A percentile compares a stretch with the other conserved stretches of the same genome.
Conservation (phyloP, 92 coral and sea anemone genomes). For the Zoanthus sociatus region DNA sequence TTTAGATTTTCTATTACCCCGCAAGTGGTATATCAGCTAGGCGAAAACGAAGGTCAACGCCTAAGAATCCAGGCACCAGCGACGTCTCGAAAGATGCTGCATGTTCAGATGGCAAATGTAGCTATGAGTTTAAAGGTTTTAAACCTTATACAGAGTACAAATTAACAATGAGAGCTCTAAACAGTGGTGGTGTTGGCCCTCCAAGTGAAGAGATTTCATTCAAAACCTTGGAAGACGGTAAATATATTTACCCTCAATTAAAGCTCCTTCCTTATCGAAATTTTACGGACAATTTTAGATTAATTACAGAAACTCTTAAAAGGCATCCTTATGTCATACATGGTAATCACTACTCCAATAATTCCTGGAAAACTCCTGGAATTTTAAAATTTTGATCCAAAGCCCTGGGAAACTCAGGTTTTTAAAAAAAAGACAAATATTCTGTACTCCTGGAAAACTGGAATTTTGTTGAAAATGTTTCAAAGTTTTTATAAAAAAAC, state of each 20-base stretch:
- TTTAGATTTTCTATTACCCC: slow-evolving; percentile 1
- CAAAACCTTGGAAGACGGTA: slow-evolving; percentile 71
- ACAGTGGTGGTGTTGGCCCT: slow-evolving; percentile 95
- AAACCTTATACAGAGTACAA: slow-evolving; percentile 67
- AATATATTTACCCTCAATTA: neutral
- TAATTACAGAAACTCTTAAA: too few species aligned
- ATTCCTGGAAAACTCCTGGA: too few species aligned
- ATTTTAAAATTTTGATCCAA: too few species aligned
- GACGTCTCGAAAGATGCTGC: slow-evolving; percentile 6
- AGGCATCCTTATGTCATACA: too few species aligned
- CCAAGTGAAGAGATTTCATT: slow-evolving; percentile 56
- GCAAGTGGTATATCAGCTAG: neutral
- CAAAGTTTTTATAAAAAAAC: too few species aligned
- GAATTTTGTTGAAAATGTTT: too few species aligned
- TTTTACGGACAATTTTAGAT: too few species aligned
- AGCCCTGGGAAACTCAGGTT: too few species aligned
- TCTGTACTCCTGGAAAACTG: too few species aligned
- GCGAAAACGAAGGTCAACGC: slow-evolving; percentile 19
- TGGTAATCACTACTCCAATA: too few species aligned
- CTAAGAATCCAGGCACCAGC: neutral
- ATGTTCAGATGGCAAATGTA: slow-evolving; percentile 20
- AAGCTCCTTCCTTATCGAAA: too few species aligned
- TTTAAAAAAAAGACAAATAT: too few species aligned
- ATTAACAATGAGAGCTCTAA: slow-evolving; percentile 70
- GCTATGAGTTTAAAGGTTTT: slow-evolving; percentile 58